A percentile compares a stretch with the other conserved stretches of the same genome.
Evolutionary conservation across 2,113 vertebrate species (phyloP).

Genomic region (Glaucidium brasilianum): DNA sequence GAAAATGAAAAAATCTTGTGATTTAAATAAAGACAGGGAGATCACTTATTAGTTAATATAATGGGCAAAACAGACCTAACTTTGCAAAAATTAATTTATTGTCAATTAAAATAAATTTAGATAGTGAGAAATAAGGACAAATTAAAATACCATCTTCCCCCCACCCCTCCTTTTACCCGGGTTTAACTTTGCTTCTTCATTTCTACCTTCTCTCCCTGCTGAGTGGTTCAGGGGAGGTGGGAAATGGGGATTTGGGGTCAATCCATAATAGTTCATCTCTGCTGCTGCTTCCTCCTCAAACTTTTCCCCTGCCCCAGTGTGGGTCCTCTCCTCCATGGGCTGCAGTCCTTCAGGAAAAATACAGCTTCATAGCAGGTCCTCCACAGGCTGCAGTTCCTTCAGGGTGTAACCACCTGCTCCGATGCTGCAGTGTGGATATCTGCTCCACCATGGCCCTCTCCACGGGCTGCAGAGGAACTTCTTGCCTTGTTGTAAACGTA

Average conservation of each 20-base stretch:
- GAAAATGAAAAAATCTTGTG: neutral
- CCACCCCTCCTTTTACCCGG: neutral
- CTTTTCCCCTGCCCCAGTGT: neutral
- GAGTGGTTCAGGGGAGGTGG: rapidly evolving
- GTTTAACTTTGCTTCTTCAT: neutral
- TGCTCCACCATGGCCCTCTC: neutral
- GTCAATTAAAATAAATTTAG: neutral
- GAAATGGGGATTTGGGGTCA: neutral
- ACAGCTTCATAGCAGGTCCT: neutral
- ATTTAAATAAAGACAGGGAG: neutral
- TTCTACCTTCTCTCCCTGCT: rapidly evolving
- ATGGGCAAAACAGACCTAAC: neutral
- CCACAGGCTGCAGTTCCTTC: neutral
- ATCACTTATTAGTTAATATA: neutral
- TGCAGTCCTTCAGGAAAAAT: neutral
- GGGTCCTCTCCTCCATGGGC: neutral
- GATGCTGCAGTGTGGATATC: neutral
- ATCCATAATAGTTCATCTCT: neutral
- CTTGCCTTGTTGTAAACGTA: rapidly evolving
- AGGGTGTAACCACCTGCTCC: neutral
- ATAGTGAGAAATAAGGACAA: neutral
- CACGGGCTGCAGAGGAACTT: neutral
- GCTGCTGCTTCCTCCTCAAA: neutral
- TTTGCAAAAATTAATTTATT: neutral
- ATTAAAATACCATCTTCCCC: neutral